Percentiles rank a stretch among this genome's conserved stretches.
These are phyloP conservation scores for Notiomystis cincta DNA, from an alignment of 2,113 vertebrate genomes.

Conservation along the genomic window DNA sequence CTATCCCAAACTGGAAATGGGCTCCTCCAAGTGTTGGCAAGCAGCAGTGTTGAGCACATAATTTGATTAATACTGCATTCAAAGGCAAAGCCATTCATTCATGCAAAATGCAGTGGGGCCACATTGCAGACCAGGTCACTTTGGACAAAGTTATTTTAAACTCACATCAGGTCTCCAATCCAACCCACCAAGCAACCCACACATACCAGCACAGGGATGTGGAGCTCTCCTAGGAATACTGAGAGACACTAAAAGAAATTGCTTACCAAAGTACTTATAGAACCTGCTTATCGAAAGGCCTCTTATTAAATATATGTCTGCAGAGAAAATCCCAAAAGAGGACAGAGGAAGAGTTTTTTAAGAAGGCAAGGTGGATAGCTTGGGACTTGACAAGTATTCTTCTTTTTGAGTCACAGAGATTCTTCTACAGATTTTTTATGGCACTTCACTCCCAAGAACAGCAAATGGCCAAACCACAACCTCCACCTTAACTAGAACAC, in stretches of 20 bases:
- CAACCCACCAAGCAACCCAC: neutral
- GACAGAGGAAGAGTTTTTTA: neutral
- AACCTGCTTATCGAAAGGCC: neutral
- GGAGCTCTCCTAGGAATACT: neutral
- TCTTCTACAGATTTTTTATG: neutral
- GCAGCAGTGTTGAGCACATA: rapidly evolving
- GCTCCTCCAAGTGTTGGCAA: neutral
- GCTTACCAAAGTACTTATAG: neutral
- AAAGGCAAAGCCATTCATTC: neutral
- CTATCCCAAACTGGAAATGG: neutral
- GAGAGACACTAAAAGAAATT: neutral
- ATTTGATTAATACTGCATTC: neutral
- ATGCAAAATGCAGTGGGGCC: neutral
- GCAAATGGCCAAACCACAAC: neutral
- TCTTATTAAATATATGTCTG: neutral
- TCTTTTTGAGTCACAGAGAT: neutral
- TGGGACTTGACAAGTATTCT: neutral
- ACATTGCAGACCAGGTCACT: neutral
- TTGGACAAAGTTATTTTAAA: neutral
- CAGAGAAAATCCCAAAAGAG: neutral
- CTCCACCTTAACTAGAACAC: neutral
- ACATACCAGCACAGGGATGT: neutral
- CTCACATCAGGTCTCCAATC: neutral
- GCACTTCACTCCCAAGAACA: neutral
- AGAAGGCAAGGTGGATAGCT: neutral